Evolutionary conservation across 2,113 vertebrate species (phyloP).

Genomic region (Coryphaenoides rupestris): DNA sequence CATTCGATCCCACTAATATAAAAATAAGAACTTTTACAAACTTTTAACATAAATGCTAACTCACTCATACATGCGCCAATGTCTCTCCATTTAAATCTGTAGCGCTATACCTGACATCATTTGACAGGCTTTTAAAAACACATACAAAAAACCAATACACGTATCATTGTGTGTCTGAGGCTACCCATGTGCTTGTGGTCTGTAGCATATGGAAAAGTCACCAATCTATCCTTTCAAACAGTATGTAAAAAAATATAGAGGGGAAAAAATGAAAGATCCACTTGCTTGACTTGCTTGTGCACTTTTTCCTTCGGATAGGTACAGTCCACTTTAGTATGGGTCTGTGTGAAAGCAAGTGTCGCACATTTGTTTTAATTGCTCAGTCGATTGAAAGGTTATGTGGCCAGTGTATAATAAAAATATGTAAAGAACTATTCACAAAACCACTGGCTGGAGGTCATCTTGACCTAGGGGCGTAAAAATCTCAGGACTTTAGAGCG

Average conservation of each 20-base stretch:
- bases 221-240: slow-evolving; percentile 7
- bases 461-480: slow-evolving; percentile 83
- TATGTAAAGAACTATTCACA: slow-evolving; percentile 19
- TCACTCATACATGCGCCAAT: neutral
- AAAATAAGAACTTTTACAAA: slow-evolving; percentile 13
- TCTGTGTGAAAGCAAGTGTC: slow-evolving; percentile 26
- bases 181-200: slow-evolving; percentile 4
- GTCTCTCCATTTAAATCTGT: neutral
- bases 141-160: neutral
- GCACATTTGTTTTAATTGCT: slow-evolving; percentile 25
- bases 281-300: slow-evolving; percentile 10
- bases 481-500: slow-evolving; percentile 97
- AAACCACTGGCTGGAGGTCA: neutral
- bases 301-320: slow-evolving; percentile 24
- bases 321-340: slow-evolving; percentile 7
- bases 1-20: slow-evolving; percentile 9
- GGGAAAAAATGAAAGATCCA: neutral
- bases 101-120: neutral
- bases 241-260: neutral
- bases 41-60: neutral
- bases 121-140: neutral
- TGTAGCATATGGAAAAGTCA: neutral
- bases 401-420: slow-evolving; percentile 25
- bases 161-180: neutral
- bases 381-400: slow-evolving; percentile 21